phyloP scores from a whole-genome alignment of 2,888 invertebrate species.

The Pseudeuparius sepicola region DNA sequence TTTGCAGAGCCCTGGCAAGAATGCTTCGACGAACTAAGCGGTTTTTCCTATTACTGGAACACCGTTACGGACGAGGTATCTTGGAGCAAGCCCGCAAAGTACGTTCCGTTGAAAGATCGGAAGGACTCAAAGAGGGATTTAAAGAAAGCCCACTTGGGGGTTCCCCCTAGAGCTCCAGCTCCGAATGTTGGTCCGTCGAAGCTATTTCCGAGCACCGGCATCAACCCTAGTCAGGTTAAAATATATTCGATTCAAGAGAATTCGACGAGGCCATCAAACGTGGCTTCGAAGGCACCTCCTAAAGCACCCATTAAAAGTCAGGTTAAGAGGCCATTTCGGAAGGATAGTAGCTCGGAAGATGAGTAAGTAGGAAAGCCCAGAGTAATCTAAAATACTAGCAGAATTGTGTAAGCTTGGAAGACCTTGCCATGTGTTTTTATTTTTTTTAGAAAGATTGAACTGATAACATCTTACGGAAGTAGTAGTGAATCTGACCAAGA shows the following conservation, averaged over 20 bases:
- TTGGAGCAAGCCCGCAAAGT: constrained; percentile 51
- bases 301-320: too few species aligned
- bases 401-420: too few species aligned
- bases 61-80: constrained; percentile 52
- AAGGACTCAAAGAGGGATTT: constrained; percentile 17
- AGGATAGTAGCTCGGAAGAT: constrained; percentile 29
- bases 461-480: constrained; percentile 48
- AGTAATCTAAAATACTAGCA: too few species aligned
- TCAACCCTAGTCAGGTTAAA: constrained; percentile 17
- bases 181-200: too few species aligned
- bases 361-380: constrained; percentile 27
- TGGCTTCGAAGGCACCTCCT: too few species aligned
- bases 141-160: constrained; percentile 22
- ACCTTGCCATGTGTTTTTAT: constrained; percentile 5
- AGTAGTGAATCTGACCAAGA: constrained; percentile 39
- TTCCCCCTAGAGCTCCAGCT: constrained; percentile 28
- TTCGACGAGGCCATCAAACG: constrained; percentile 13
- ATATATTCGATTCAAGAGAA: constrained; percentile 24
- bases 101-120: constrained; percentile 26
- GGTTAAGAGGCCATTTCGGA: too few species aligned
- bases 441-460: constrained; percentile 43
- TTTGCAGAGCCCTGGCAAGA: constrained; percentile 48
- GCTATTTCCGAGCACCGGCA: constrained; percentile 26
- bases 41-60: constrained; percentile 58
- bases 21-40: constrained; percentile 49